These are phyloP conservation scores for Discoglossus pictus DNA, from an alignment of 2,797 vertebrate species.

Conservation along the genomic window DNA sequence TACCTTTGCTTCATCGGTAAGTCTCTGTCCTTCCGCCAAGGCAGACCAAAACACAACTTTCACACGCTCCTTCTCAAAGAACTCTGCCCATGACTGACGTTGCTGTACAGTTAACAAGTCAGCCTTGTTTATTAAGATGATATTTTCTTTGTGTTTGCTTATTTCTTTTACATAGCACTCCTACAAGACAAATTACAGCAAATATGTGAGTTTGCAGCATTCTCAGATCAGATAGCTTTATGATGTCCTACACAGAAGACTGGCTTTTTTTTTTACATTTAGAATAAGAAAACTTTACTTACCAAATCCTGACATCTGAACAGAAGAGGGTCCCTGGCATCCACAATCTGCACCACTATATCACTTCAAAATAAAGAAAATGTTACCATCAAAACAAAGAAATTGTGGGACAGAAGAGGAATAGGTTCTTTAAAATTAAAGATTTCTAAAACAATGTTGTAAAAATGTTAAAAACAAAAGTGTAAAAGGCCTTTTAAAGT, in stretches of 20 bases:
- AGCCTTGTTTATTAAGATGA: constrained; percentile 93
- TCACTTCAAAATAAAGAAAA: constrained; percentile 74
- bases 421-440: too few relatives aligned
- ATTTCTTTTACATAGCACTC: constrained; percentile 88
- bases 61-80: constrained; percentile 84
- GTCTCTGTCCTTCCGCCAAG: constrained; percentile 75
- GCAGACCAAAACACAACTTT: constrained; percentile 96
- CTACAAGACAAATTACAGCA: constrained; percentile 63
- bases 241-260: background rate
- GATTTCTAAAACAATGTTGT: too few relatives aligned
- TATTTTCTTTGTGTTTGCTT: constrained; percentile 83
- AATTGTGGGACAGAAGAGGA: too few relatives aligned
- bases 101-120: constrained; percentile 87
- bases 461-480: too few relatives aligned
- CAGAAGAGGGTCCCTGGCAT: constrained; percentile 91
- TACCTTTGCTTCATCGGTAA: constrained; percentile 80
- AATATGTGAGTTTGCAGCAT: too few relatives aligned
- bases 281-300: constrained; percentile 57
- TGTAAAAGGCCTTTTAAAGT: too few relatives aligned
- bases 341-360: constrained; percentile 92
- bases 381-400: background rate
- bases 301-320: constrained; percentile 94
- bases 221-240: too few relatives aligned
- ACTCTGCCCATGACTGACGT: constrained; percentile 80
- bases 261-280: too few relatives aligned